phyloP scores from a whole-genome alignment of 2,888 invertebrate genomes.

The Monoplex corrugatus region DNA sequence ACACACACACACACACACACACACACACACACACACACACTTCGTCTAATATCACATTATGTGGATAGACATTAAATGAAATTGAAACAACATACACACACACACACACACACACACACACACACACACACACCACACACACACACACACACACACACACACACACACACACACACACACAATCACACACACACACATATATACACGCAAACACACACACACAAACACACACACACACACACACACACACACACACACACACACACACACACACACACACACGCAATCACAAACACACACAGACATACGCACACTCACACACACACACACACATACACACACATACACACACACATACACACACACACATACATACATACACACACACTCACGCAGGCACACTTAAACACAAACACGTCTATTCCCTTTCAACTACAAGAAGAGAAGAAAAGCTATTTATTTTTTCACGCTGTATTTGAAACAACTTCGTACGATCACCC shows the following conservation, averaged over 20 bases:
- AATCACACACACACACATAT: neutral
- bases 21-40: neutral
- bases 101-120: neutral
- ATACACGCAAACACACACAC: neutral
- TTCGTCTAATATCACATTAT: too few species aligned
- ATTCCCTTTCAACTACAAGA: too few species aligned
- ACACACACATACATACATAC: neutral
- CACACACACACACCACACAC: slow-evolving; percentile 8
- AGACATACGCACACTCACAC: neutral
- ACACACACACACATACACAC: neutral
- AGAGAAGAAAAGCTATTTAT: too few species aligned
- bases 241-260: neutral
- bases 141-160: neutral
- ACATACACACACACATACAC: slow-evolving; percentile 4
- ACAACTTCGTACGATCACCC: too few species aligned
- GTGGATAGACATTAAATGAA: too few species aligned
- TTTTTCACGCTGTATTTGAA: too few species aligned
- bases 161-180: neutral
- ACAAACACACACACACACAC: neutral
- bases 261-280: neutral
- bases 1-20: neutral
- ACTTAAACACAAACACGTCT: too few species aligned
- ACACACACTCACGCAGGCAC: too few species aligned
- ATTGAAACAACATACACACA: slow-evolving; percentile 9
- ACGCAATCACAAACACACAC: neutral